Percentiles rank a stretch among this genome's conserved stretches.
phyloP scores from a whole-genome alignment of 1,140 invertebrate genomes.

The Panonychus citri region DNA sequence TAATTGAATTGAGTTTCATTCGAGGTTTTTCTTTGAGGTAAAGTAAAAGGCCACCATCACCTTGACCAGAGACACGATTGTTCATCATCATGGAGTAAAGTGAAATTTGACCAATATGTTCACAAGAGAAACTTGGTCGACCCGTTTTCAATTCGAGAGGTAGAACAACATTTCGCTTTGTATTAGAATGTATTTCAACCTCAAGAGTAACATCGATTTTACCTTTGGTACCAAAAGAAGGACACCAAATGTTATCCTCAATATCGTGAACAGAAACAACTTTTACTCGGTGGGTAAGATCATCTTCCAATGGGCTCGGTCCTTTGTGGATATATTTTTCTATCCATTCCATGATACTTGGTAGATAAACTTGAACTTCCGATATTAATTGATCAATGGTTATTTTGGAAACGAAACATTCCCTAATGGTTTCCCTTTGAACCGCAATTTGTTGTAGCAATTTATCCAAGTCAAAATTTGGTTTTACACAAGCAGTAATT shows the following conservation, averaged over 20 bases:
- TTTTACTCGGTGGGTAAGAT: neutral
- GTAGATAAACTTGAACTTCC: constrained; percentile 27
- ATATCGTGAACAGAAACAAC: constrained; percentile 45
- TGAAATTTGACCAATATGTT: constrained; percentile 70
- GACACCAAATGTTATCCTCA: constrained; percentile 80
- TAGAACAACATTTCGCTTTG: constrained; percentile 21
- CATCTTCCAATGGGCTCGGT: constrained; percentile 2
- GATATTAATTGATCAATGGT: constrained; percentile 8
- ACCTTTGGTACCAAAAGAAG: constrained; percentile 66
- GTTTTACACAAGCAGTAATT: neutral
- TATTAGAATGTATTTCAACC: constrained; percentile 32
- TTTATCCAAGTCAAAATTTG: constrained; percentile 4
- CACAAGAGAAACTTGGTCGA: constrained; percentile 44
- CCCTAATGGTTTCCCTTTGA: neutral
- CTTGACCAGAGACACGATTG: constrained; percentile 29
- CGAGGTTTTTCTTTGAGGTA: constrained; percentile 46
- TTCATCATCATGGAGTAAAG: constrained; percentile 72
- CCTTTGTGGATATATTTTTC: constrained; percentile 31
- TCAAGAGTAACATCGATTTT: constrained; percentile 68
- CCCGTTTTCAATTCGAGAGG: constrained; percentile 89
- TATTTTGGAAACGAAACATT: constrained; percentile 8
- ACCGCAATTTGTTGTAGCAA: constrained; percentile 1
- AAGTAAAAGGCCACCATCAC: constrained; percentile 40
- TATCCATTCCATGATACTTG: constrained; percentile 40
- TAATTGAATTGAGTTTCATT: constrained; percentile 42